Percentiles rank a stretch among this genome's conserved stretches.
phyloP scores from a whole-genome alignment of 2,797 vertebrate species.

The Pseudochirops corinnae region DNA sequence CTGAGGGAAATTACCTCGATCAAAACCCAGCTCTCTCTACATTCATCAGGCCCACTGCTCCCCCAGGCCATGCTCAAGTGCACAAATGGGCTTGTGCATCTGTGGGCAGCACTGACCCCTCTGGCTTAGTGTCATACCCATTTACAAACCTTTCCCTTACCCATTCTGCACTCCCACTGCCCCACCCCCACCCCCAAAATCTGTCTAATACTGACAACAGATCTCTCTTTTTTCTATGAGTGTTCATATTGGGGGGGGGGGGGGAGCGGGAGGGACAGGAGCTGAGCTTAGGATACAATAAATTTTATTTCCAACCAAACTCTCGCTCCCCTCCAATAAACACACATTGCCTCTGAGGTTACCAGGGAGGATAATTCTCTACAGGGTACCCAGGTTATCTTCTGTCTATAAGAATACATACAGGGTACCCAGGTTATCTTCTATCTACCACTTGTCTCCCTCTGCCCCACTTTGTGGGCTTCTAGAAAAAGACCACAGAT shows the following conservation, averaged over 20 bases:
- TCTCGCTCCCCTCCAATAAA: slow-evolving; percentile 51
- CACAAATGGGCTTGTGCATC: slow-evolving; percentile 78
- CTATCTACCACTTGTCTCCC: background rate
- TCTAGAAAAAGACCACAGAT: slow-evolving; percentile 36
- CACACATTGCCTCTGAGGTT: slow-evolving; percentile 34
- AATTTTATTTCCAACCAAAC: slow-evolving; percentile 53
- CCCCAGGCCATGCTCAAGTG: slow-evolving; percentile 79
- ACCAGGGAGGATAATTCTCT: slow-evolving; percentile 36
- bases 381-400: background rate
- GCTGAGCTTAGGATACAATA: background rate
- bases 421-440: slow-evolving; percentile 1
- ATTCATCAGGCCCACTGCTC: slow-evolving; percentile 89
- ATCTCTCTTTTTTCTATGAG: slow-evolving; percentile 43
- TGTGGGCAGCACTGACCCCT: slow-evolving; percentile 78
- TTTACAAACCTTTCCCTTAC: slow-evolving; percentile 68
- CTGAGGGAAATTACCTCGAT: slow-evolving; percentile 92
- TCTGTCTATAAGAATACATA: background rate
- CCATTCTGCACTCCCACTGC: slow-evolving; percentile 24
- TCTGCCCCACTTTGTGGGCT: slow-evolving; percentile 7
- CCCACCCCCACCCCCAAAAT: slow-evolving; percentile 47
- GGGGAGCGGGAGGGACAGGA: background rate
- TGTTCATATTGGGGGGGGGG: background rate
- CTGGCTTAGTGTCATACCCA: slow-evolving; percentile 68
- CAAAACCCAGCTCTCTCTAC: slow-evolving; percentile 90
- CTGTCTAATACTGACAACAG: background rate